A percentile compares a stretch with the other conserved stretches of the same genome.
Conservation (phyloP, 2,888 invertebrate species). For the Drosophila formosana region DNA sequence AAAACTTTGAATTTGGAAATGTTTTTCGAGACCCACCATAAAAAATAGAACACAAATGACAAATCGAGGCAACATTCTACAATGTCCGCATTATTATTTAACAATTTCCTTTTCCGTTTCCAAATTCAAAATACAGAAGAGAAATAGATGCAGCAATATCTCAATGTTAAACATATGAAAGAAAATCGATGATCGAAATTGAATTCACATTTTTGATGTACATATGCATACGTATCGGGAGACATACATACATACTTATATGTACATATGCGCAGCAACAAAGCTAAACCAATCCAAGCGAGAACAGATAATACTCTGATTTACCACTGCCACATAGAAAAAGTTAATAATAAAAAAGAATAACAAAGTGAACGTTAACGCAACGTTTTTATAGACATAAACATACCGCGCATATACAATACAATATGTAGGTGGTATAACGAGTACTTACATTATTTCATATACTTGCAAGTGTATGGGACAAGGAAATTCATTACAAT, state of each 20-base stretch:
- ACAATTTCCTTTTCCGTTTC: constrained; percentile 15
- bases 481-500: constrained; percentile 46
- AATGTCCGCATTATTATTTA: constrained; percentile 21
- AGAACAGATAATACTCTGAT: constrained; percentile 76
- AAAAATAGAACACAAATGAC: constrained; percentile 25
- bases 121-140: constrained; percentile 33
- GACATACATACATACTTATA: constrained; percentile 37
- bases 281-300: constrained; percentile 40
- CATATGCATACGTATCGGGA: constrained; percentile 50
- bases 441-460: constrained; percentile 18
- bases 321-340: constrained; percentile 82
- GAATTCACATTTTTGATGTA: constrained; percentile 43
- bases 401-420: constrained; percentile 34
- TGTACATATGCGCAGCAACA: constrained; percentile 43
- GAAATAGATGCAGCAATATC: constrained; percentile 51
- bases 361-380: constrained; percentile 25
- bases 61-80: constrained; percentile 11
- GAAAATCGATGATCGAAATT: constrained; percentile 17
- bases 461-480: constrained; percentile 56
- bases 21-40: constrained; percentile 70
- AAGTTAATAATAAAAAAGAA: constrained; percentile 44
- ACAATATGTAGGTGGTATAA: constrained; percentile 29
- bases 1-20: constrained; percentile 62
- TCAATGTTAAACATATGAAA: constrained; percentile 29
- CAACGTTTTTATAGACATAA: constrained; percentile 65